phyloP scores from a whole-genome alignment of 2,797 vertebrate species.

The Sebastes oblongus region DNA sequence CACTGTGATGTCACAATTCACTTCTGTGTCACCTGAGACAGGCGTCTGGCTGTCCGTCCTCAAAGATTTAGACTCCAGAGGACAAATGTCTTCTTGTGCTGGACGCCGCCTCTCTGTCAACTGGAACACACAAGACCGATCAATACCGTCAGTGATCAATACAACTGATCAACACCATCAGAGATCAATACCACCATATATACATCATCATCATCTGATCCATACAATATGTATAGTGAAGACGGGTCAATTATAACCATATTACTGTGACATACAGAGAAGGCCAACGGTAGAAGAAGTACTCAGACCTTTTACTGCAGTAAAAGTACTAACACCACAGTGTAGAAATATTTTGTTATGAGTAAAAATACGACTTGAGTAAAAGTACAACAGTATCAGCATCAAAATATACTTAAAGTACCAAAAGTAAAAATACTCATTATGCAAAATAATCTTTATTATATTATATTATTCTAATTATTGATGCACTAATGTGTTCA shows the following conservation, averaged over 20 bases:
- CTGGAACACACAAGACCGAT: neutral
- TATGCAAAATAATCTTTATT: too few species aligned
- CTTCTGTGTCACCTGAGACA: conserved; percentile 14
- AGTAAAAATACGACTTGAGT: neutral
- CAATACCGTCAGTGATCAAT: neutral
- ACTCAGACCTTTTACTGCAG: neutral
- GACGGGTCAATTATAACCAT: too few species aligned
- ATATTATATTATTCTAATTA: too few species aligned
- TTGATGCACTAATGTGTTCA: too few species aligned
- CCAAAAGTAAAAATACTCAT: too few species aligned
- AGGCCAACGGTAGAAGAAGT: neutral
- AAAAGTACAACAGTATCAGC: too few species aligned
- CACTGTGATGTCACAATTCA: neutral
- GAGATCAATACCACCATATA: neutral
- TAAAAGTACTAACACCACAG: neutral
- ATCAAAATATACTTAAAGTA: too few species aligned
- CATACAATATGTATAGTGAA: too few species aligned
- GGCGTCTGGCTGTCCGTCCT: neutral
- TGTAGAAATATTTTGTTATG: neutral
- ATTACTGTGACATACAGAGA: too few species aligned
- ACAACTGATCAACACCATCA: neutral
- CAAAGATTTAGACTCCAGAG: conserved; percentile 8
- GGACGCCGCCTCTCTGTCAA: neutral
- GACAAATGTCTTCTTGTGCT: conserved; percentile 16
- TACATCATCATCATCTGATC: too few species aligned